Evolutionary conservation across 2,797 vertebrate species (phyloP).

Genomic region (Chelonia mydas): DNA sequence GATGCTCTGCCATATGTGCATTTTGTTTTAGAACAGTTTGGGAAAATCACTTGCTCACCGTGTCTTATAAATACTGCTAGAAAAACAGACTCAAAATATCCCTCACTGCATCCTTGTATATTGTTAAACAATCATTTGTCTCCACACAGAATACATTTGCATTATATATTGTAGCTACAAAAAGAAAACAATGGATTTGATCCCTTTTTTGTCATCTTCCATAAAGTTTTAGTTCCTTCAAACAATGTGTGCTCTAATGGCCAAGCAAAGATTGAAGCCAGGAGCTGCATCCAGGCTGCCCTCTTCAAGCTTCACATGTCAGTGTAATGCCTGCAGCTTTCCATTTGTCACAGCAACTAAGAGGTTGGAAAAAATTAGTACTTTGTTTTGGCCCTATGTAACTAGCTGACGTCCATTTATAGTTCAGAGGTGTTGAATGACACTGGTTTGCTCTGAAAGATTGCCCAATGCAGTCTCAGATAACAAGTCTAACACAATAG

Average conservation of each 20-base stretch:
- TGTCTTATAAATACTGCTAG: neutral
- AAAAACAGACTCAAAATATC: neutral
- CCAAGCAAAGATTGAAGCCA: slow-evolving; percentile 30
- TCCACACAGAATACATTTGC: neutral
- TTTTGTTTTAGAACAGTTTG: neutral
- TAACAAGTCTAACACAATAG: neutral
- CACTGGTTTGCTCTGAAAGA: slow-evolving; percentile 26
- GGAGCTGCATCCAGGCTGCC: slow-evolving; percentile 22
- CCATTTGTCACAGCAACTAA: slow-evolving; percentile 34
- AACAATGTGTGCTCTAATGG: neutral
- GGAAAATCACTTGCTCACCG: neutral
- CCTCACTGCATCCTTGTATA: accelerated
- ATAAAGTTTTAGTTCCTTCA: neutral
- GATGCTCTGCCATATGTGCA: neutral
- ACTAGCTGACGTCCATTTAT: slow-evolving; percentile 4
- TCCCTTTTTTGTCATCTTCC: slow-evolving; percentile 18
- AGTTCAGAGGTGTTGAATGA: neutral
- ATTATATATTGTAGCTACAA: neutral
- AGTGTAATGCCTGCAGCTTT: slow-evolving; percentile 10
- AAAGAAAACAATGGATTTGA: neutral
- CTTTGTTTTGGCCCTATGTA: slow-evolving; percentile 8
- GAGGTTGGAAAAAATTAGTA: slow-evolving; percentile 29
- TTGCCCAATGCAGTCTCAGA: neutral
- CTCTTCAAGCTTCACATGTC: slow-evolving; percentile 19
- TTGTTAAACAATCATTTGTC: slow-evolving; percentile 16